Evolutionary conservation across 1,140 invertebrate species (phyloP).

Genomic region (Dreissena polymorpha): DNA sequence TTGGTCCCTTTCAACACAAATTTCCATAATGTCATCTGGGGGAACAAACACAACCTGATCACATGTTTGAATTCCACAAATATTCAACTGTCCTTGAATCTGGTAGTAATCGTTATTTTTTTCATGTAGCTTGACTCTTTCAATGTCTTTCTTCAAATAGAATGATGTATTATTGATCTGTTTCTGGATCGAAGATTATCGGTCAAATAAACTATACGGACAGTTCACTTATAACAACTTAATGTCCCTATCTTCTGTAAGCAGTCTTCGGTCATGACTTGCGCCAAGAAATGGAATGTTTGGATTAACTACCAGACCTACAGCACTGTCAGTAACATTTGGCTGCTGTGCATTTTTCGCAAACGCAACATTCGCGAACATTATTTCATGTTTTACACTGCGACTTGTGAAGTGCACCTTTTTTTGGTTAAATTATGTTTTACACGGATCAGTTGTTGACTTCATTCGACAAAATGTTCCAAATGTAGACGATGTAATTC

Average conservation of each 20-base stretch:
- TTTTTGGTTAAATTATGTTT: constrained; percentile 33
- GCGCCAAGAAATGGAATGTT: constrained; percentile 8
- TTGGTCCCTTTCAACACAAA: no score
- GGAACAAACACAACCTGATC: constrained; percentile 21
- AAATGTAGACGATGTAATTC: constrained; percentile 36
- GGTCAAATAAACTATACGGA: no score
- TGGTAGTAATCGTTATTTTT: constrained; percentile 12
- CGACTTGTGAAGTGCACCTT: neutral
- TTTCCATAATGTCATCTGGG: neutral
- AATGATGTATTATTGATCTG: constrained; percentile 10
- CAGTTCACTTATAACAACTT: no score
- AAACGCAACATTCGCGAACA: constrained; percentile 21
- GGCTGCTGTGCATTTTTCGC: neutral
- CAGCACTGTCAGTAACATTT: constrained; percentile 10
- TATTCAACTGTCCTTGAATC: constrained; percentile 11
- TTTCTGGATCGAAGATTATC: neutral
- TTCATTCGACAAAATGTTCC: constrained; percentile 36
- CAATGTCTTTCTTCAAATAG: constrained; percentile 5
- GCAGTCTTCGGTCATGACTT: constrained; percentile 3
- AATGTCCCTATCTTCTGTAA: constrained; percentile 6
- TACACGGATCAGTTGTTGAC: constrained; percentile 16
- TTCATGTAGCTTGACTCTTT: neutral
- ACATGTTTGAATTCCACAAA: neutral
- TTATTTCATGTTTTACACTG: constrained; percentile 37
- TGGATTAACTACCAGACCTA: constrained; percentile 36